Evolutionary conservation across 2,797 vertebrate genomes (phyloP), one percentile per base, ranked within the genome.

Genomic region (Kryptopterus vitreolus): DNA sequence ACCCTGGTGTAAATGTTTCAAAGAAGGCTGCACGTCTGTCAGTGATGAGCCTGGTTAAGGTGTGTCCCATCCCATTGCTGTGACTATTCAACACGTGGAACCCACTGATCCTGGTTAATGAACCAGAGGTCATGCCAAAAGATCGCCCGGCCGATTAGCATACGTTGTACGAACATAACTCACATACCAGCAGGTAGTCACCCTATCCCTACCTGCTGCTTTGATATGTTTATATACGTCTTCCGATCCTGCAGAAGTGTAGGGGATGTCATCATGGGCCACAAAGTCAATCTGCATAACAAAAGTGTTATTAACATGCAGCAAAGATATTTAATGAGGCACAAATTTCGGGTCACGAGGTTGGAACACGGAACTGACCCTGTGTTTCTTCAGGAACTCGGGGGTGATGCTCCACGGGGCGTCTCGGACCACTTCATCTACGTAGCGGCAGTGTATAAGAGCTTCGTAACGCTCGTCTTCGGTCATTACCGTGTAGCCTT

Each of bases 201-300:
- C 13, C 3, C 35, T 65, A 35, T 85, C 12, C 73, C 91, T 86
- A 99, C 98, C 97, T 92, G 97, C 97, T 92, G 96, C 96, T 89
- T 99, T 99, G 87, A 99, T 98, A 88, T 99, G 96, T 88, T 97
- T 98, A 85, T 99, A 99, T 80, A 99, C 95, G 10, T 99, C 97
- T 86, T 98, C 95, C 50, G 98, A 98, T 88, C 98, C 98, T 85
- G 97, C 98, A 11, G 97, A 98, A 62, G 96, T 98, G 92, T 99
- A 99, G 0, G 98, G 98, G 87, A 99, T 98, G 76, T 99, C 98
- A 85, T 99, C 98, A 0, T 99, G 98, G 53, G 98, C 97, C 92
- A 99, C 98, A 86, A 99, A 99, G 90, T 99, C 97, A 88, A 99
- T 99, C 98, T 99, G 91, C 43, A 16, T 43, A 55, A 78, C 38